A percentile compares a stretch with the other conserved stretches of the same genome.
phyloP scores from a whole-genome alignment of 2,888 invertebrate species.

The Drosophila kambysellisi region DNA sequence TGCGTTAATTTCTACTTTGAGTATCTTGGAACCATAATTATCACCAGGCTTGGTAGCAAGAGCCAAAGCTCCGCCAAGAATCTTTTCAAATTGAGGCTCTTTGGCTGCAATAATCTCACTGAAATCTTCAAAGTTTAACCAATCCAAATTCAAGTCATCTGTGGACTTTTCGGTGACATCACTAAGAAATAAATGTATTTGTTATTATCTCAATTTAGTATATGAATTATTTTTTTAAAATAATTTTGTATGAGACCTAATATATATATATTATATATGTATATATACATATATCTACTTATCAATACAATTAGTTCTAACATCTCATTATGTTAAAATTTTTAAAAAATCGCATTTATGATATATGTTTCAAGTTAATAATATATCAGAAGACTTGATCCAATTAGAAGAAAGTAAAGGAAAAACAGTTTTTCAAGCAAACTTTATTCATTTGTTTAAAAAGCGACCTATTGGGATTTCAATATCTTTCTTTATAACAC shows the following conservation, averaged over 20 bases:
- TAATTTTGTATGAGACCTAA: neutral
- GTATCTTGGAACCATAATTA: slow-evolving; percentile 64
- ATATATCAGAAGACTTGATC: neutral
- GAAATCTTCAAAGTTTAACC: slow-evolving; percentile 52
- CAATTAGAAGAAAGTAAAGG: neutral
- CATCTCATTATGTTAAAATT: neutral
- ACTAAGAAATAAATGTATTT: slow-evolving; percentile 1
- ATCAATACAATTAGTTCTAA: neutral
- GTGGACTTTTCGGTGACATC: neutral
- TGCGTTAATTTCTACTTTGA: slow-evolving; percentile 61
- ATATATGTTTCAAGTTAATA: neutral
- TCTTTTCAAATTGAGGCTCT: slow-evolving; percentile 47
- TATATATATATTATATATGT: neutral
- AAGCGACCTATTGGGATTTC: neutral
- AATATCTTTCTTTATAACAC: neutral
- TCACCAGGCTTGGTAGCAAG: slow-evolving; percentile 65
- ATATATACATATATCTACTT: neutral
- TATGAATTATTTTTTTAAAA: neutral
- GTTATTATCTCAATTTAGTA: neutral
- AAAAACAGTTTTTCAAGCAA: neutral
- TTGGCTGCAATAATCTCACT: slow-evolving; percentile 23
- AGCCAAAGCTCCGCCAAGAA: slow-evolving; percentile 24
- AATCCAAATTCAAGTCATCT: slow-evolving; percentile 14
- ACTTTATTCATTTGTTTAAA: neutral
- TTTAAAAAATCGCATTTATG: neutral